Evolutionary conservation across 2,113 vertebrate species (phyloP).

Genomic region (Antennarius striatus): DNA sequence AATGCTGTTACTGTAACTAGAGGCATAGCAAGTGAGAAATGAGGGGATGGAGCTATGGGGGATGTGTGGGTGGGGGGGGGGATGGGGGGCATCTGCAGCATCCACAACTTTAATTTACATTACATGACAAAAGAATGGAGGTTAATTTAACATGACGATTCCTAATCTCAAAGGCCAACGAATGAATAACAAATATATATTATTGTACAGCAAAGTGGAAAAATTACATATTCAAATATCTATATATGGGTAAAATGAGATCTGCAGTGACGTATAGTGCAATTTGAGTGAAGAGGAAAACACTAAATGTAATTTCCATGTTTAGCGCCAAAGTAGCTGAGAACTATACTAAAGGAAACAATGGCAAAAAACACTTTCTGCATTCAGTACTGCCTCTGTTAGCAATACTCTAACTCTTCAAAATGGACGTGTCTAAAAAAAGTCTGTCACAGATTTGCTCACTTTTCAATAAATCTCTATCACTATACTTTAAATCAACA

Average conservation of each 20-base stretch:
- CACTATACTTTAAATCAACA: slow-evolving; percentile 53
- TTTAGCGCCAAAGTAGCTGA: background rate
- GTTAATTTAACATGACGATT: slow-evolving; percentile 76
- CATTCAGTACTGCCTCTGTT: slow-evolving; percentile 4
- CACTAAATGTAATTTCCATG: background rate
- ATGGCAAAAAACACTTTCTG: background rate
- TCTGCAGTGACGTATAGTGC: background rate
- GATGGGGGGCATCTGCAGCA: slow-evolving; percentile 18
- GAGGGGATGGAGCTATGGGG: slow-evolving; percentile 23
- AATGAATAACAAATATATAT: slow-evolving; percentile 55
- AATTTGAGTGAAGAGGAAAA: background rate
- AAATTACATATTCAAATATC: slow-evolving; percentile 36
- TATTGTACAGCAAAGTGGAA: slow-evolving; percentile 33
- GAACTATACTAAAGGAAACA: background rate
- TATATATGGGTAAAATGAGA: slow-evolving; percentile 6
- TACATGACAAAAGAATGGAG: slow-evolving; percentile 62
- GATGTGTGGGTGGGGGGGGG: slow-evolving; percentile 21
- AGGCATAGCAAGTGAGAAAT: slow-evolving; percentile 56
- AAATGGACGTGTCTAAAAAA: background rate
- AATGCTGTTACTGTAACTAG: slow-evolving; percentile 75
- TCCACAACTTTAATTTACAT: slow-evolving; percentile 74
- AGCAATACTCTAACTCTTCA: slow-evolving; percentile 8
- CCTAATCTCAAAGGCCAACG: slow-evolving; percentile 65
- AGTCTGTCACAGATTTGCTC: slow-evolving; percentile 40
- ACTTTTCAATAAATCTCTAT: slow-evolving; percentile 45